These are phyloP conservation scores for Anagrus nilaparvatae DNA, from an alignment of 1,140 invertebrate species.

Conservation along the genomic window DNA sequence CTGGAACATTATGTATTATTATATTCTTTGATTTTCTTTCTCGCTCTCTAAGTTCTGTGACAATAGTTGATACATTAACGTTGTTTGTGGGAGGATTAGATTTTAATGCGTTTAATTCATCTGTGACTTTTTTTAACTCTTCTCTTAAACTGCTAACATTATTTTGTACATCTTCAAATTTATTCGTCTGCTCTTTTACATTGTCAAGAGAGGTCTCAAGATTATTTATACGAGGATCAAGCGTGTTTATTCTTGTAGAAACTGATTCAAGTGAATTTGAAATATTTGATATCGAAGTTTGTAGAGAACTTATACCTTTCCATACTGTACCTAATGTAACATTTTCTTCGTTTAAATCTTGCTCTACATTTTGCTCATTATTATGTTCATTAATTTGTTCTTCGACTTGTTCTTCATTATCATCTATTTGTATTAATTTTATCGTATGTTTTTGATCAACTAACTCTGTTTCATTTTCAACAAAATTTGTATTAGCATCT, in stretches of 20 bases:
- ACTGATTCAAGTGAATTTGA: constrained; percentile 7
- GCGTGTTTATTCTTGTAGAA: constrained; percentile 5
- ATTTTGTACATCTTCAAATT: constrained; percentile 9
- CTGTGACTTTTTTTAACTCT: not conserved
- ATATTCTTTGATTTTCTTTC: constrained; percentile 10
- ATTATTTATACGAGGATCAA: constrained; percentile 12
- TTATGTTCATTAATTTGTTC: no score
- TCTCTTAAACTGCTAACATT: constrained; percentile 5
- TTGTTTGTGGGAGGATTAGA: not conserved
- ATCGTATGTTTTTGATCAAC: no score
- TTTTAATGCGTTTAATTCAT: constrained; percentile 5
- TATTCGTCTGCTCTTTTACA: constrained; percentile 1
- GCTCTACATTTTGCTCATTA: not conserved
- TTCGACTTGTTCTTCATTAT: no score
- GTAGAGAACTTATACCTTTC: constrained; percentile 8
- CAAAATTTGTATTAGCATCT: no score
- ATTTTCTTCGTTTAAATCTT: not conserved
- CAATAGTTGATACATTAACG: constrained; percentile 1
- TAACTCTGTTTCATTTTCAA: no score
- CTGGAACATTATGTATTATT: constrained; percentile 9
- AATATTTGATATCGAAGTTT: constrained; percentile 7
- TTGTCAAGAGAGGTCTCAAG: constrained; percentile 3
- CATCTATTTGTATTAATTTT: no score
- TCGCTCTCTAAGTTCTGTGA: constrained; percentile 3
- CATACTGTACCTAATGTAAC: constrained; percentile 13